These are phyloP conservation scores for Limnephilus auricula DNA, from an alignment of 2,888 invertebrate species.

Conservation along the genomic window DNA sequence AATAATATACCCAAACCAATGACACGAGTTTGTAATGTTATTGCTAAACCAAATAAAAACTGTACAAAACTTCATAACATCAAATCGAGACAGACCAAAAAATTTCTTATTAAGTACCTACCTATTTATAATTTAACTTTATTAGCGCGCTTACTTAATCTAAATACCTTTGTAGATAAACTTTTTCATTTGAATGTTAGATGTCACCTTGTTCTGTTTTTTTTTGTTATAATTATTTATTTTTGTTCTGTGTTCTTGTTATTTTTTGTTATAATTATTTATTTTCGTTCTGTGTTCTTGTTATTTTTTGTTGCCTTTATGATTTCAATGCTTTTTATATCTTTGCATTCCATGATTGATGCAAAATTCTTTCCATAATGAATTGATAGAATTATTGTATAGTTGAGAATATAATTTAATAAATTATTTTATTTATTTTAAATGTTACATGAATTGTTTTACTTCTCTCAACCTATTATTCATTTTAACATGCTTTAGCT, in stretches of 20 bases:
- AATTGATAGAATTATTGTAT: slow-evolving; percentile 5
- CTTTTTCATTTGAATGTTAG: neutral
- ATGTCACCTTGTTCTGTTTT: neutral
- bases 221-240: neutral
- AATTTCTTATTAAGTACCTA: neutral
- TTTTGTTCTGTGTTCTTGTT: neutral
- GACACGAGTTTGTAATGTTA: no score
- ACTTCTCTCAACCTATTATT: neutral
- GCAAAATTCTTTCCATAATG: slow-evolving; percentile 5
- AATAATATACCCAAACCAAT: neutral
- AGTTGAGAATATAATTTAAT: slow-evolving; percentile 33
- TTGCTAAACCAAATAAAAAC: neutral
- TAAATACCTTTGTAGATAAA: slow-evolving; percentile 42
- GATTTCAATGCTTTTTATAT: neutral
- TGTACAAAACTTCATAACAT: neutral
- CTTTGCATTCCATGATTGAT: neutral
- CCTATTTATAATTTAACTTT: slow-evolving; percentile 16
- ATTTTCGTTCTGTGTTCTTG: neutral
- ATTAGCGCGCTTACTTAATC: slow-evolving; percentile 30
- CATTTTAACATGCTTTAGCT: neutral
- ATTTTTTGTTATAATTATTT: neutral
- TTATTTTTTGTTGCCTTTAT: neutral
- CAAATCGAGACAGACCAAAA: neutral
- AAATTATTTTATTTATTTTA: slow-evolving; percentile 48
- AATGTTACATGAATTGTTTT: neutral